Percentiles rank a stretch among this genome's conserved stretches.
Conservation (phyloP, 2,888 invertebrate genomes). For the Sesamia inferens region DNA sequence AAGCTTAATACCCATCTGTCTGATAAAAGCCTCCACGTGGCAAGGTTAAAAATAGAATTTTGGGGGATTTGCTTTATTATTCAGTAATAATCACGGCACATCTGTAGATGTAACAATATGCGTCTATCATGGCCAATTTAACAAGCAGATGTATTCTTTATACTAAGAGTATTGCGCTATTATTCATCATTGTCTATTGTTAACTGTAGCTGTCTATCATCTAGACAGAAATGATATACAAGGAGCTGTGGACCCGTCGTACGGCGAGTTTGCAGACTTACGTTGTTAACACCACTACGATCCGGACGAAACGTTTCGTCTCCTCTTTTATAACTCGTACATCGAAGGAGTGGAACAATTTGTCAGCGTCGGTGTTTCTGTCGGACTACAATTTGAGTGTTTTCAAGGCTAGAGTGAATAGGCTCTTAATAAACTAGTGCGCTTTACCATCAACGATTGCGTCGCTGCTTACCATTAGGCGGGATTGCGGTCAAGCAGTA, state of each 20-base stretch:
- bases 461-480: too few species aligned
- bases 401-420: too few species aligned
- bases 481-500: too few species aligned
- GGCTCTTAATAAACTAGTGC: too few species aligned
- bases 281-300: too few species aligned
- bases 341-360: too few species aligned
- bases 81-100: background rate
- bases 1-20: constrained; percentile 23
- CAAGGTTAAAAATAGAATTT: constrained; percentile 26
- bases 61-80: constrained; percentile 16
- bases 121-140: background rate
- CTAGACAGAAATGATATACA: background rate
- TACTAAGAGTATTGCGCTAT: background rate
- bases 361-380: too few species aligned
- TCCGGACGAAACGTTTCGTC: too few species aligned
- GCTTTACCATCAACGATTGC: too few species aligned
- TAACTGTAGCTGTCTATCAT: background rate
- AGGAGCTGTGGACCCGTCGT: background rate
- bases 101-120: constrained; percentile 1
- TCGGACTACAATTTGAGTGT: too few species aligned
- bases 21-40: constrained; percentile 18
- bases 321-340: too few species aligned
- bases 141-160: constrained; percentile 1
- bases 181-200: background rate
- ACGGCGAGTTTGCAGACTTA: too few species aligned